A percentile compares a stretch with the other conserved stretches of the same genome.
Evolutionary conservation across 2,113 vertebrate species (phyloP).

Genomic region (Toxotes jaculatrix): DNA sequence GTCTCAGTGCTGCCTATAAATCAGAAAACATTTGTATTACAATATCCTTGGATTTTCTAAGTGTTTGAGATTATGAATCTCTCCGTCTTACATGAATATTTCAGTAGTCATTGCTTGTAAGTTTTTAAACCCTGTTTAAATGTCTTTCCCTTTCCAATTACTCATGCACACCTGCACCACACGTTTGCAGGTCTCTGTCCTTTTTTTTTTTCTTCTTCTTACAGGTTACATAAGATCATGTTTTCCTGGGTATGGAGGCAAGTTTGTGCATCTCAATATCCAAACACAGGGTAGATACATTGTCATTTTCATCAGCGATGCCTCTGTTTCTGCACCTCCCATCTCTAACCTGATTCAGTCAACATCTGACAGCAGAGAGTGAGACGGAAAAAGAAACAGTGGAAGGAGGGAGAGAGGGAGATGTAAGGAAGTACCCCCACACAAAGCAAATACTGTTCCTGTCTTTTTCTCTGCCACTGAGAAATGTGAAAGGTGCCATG

Average conservation of each 20-base stretch:
- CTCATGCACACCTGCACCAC: constrained; percentile 32
- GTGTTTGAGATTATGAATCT: not conserved
- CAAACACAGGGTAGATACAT: constrained; percentile 63
- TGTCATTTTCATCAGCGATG: constrained; percentile 79
- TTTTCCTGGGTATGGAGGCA: constrained; percentile 54
- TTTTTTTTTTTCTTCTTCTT: not conserved
- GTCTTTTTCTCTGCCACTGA: constrained; percentile 50
- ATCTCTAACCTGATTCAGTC: constrained; percentile 87
- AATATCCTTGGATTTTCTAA: constrained; percentile 8
- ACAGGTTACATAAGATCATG: constrained; percentile 72
- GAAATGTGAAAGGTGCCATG: constrained; percentile 55
- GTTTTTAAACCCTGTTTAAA: constrained; percentile 30
- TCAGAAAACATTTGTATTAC: constrained; percentile 23
- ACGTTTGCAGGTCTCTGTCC: not conserved
- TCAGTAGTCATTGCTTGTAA: constrained; percentile 13
- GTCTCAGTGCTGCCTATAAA: constrained; percentile 22
- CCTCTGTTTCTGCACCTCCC: constrained; percentile 71
- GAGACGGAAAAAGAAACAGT: constrained; percentile 70
- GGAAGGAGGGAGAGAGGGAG: constrained; percentile 54
- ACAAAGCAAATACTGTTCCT: constrained; percentile 77
- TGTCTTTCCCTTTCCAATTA: constrained; percentile 22
- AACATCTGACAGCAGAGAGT: constrained; percentile 82
- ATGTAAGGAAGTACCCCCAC: constrained; percentile 67
- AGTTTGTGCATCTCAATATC: constrained; percentile 71
- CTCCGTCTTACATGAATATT: constrained; percentile 7